Conservation (phyloP, 2,113 vertebrate species). For the Rana temporaria region DNA sequence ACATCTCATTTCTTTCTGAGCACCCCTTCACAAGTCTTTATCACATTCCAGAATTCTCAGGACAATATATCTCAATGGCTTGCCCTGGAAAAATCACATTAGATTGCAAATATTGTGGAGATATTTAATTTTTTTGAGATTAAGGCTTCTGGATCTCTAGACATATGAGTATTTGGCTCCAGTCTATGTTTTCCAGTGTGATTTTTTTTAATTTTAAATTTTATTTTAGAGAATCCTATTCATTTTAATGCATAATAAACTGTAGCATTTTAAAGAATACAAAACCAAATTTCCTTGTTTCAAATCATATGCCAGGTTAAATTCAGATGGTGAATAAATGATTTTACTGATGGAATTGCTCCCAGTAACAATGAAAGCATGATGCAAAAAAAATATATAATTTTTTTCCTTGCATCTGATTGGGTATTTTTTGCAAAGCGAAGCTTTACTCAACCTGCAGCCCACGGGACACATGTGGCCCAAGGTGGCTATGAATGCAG, state of each 20-base stretch:
- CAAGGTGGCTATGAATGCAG: too few relatives aligned
- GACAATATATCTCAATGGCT: neutral
- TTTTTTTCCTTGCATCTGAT: too few relatives aligned
- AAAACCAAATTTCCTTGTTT: conserved; percentile 27
- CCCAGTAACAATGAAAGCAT: conserved; percentile 26
- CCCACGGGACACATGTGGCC: too few relatives aligned
- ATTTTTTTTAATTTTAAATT: conserved; percentile 25
- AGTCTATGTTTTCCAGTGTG: neutral
- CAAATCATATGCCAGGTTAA: conserved; percentile 33
- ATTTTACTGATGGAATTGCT: conserved; percentile 40
- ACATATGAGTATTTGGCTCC: conserved; percentile 11
- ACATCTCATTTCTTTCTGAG: too few relatives aligned
- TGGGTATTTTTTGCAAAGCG: too few relatives aligned
- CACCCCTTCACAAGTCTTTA: neutral
- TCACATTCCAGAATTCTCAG: neutral
- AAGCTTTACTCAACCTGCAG: too few relatives aligned
- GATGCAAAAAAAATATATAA: too few relatives aligned
- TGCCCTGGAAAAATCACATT: neutral
- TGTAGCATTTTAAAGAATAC: conserved; percentile 29
- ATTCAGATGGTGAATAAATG: conserved; percentile 34
- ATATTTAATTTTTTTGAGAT: neutral
- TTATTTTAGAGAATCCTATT: conserved; percentile 45
- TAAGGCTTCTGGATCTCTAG: neutral
- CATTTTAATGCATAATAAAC: conserved; percentile 47
- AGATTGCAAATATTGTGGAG: neutral